Conservation (phyloP, 2,113 vertebrate genomes). For the Arvicanthis niloticus region DNA sequence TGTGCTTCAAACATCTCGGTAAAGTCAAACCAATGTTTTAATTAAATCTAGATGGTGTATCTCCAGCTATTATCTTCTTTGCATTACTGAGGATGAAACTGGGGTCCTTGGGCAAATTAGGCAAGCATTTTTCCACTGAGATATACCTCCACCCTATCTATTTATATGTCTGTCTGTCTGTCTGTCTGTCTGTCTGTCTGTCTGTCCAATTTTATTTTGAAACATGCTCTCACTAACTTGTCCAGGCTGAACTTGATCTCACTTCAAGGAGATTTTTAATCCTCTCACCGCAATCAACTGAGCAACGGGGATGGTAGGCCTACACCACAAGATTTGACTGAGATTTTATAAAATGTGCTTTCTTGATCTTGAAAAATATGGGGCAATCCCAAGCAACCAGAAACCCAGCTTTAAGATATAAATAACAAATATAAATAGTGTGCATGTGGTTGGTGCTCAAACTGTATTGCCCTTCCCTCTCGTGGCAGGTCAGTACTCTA, state of each 20-base stretch:
- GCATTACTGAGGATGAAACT: neutral
- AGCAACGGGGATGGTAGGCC: neutral
- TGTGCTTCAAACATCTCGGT: neutral
- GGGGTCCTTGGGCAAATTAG: neutral
- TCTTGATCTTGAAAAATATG: neutral
- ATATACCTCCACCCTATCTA: neutral
- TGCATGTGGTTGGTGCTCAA: neutral
- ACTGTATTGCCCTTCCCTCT: neutral
- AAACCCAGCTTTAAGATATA: conserved; percentile 11
- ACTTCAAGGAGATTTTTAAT: neutral
- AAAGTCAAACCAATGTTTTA: neutral
- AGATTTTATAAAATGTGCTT: neutral
- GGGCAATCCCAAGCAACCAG: neutral
- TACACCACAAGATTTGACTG: neutral
- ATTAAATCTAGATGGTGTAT: conserved; percentile 11
- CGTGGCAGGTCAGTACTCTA: neutral
- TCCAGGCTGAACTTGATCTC: neutral
- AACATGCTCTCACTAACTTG: neutral
- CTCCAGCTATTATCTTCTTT: neutral
- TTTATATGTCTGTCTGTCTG: neutral
- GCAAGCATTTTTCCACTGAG: neutral
- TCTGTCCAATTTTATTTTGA: neutral
- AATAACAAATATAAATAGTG: neutral
- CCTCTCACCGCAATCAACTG: neutral
- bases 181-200: neutral